phyloP scores from a whole-genome alignment of 2,888 invertebrate species.

The Pecten maximus region DNA sequence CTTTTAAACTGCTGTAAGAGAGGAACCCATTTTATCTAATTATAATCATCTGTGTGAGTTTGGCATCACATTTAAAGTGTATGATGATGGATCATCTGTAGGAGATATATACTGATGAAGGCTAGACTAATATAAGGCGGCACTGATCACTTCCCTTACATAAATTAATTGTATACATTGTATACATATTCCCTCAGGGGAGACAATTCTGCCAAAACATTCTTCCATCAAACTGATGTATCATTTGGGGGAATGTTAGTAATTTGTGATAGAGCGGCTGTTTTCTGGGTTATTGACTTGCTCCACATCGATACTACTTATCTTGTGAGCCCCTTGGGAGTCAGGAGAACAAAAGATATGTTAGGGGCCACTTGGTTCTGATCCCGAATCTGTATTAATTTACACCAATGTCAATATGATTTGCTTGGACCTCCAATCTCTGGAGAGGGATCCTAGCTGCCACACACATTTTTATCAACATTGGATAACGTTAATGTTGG shows the following conservation, averaged over 20 bases:
- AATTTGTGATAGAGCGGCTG: slow-evolving; percentile 4
- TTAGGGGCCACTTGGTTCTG: background rate
- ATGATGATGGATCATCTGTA: background rate
- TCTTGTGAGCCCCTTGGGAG: background rate
- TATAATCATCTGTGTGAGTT: too few species aligned
- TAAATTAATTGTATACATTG: background rate
- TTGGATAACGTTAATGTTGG: background rate
- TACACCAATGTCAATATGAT: background rate
- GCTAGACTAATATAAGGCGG: background rate
- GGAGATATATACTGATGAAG: background rate
- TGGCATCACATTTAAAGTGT: background rate
- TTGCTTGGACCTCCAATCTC: background rate
- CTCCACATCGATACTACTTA: background rate
- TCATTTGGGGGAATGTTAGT: background rate
- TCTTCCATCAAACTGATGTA: background rate
- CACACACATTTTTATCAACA: slow-evolving; percentile 17
- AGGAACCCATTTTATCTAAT: too few species aligned
- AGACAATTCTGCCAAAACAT: background rate
- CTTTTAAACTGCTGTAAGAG: too few species aligned
- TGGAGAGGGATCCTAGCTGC: background rate
- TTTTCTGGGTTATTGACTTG: background rate
- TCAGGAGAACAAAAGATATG: background rate
- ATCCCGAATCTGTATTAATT: slow-evolving; percentile 24
- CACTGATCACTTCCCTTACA: background rate
- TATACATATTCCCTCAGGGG: background rate